Evolutionary conservation across 2,113 vertebrate genomes (phyloP), one percentile per base, ranked within the genome.

Genomic region (Carassius auratus): DNA sequence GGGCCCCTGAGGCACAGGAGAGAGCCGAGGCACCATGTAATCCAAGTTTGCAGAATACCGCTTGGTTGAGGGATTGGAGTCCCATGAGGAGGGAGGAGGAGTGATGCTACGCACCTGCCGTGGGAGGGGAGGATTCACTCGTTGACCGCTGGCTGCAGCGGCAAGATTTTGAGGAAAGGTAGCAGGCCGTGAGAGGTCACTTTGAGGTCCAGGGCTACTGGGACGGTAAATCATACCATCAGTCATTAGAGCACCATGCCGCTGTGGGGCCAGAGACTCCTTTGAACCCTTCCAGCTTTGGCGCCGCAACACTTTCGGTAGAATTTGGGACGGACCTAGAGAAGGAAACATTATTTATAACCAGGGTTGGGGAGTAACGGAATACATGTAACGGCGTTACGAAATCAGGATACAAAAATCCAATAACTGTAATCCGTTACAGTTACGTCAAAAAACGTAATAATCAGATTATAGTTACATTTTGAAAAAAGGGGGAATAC

Each of bases 211-310:
- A 3, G 97, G 96, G 83, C 96, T 99, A 89, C 97, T 97, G 0
- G 97, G 96, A 87, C 95, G 96, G 90, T 97, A 99, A 85, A 94
- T 93, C 2, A 95, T 94, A 0, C 93, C 94, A 2, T 99, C 97
- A 86, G 93, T 94, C 89, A 97, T 91, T 8, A 96, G 90, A 59
- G 96, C 94, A 15, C 95, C 96, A 0, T 97, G 97, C 74, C 98
- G 93, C 86, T 96, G 96, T 48, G 95, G 94, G 81, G 95, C 96
- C 92, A 99, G 82, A 78, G 97, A 98, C 90, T 99, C 98, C 90
- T 98, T 99, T 14, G 98, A 99, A 77, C 97, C 98, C 91, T 99
- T 99, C 98, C 98, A 99, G 94, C 98, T 99, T 26, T 95, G 95
- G 88, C 95, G 96, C 86, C 98, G 94, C 90, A 97, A 95, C 86